Base-by-base conservation (phyloP, 2,113 vertebrate genomes). In the Centropristis striata region DNA sequence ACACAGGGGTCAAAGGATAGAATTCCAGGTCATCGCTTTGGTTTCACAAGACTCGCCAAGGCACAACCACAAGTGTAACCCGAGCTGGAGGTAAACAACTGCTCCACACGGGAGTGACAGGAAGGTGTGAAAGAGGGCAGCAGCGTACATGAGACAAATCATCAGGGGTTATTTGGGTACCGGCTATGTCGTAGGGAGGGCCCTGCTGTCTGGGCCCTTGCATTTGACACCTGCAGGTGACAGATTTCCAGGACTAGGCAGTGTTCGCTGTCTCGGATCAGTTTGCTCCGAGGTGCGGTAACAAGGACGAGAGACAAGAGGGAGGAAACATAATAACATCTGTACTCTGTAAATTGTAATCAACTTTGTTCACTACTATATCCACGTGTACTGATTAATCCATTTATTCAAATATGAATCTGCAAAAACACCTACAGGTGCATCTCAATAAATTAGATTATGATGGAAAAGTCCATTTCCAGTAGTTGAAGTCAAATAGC, bases 11-110 rank as follows among this genome's bases (percentile, higher is more conserved):
- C 86, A 83, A 50, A 74, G 84, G 74, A 83, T 85, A 75, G 75
- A 75, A 85, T 92, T 92, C 64, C 85, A 87, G 83, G 85, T 86
- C 88, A 79, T 88, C 69, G 70, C 90, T 90, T 90, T 74, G 83
- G 90, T 93, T 90, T 91, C 88, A 85, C 70, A 78, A 83, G 81
- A 84, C 83, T 59, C 69, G 36, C 72, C 59, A 59, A 72, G 61
- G 83, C 83, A 42, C 37, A 86, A 72, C 79, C 78, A 32, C 81
- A 70, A 67, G 66, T 75, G 90, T 80, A 91, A 94, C 74, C 58
- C 15, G 83, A 94, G 67, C 83, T 12, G 5, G 80, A 72, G 78
- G 85, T 90, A 92, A 93, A 91, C 90, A 90, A 75, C 32, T 75
- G 53, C 73, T 78, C 47, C 53, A 39, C 84, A 77, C 67, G n/a